These are phyloP conservation scores for Rallus limicola DNA, from an alignment of 2,113 vertebrate species.

Conservation along the genomic window DNA sequence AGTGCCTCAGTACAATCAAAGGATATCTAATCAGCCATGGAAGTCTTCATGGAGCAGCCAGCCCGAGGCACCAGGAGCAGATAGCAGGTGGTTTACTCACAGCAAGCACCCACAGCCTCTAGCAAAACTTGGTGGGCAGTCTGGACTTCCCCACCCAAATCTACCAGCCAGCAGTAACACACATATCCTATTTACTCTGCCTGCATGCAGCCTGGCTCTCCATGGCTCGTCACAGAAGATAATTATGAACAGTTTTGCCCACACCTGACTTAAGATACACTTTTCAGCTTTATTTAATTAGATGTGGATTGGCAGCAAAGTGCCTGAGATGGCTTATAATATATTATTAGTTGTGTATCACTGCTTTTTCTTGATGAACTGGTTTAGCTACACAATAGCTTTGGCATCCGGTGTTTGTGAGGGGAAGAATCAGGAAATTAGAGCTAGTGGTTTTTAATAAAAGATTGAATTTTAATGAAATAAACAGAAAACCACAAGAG, in stretches of 20 bases:
- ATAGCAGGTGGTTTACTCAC: too few relatives aligned
- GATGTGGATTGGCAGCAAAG: not conserved
- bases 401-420: not conserved
- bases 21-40: not conserved
- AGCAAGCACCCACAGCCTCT: not conserved
- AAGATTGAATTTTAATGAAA: slow-evolving; percentile 6
- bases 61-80: not conserved
- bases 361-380: not conserved
- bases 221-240: not conserved
- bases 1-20: not conserved
- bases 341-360: not conserved
- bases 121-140: not conserved
- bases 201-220: not conserved
- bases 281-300: not conserved
- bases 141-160: not conserved
- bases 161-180: fast-evolving
- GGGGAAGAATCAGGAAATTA: slow-evolving; percentile 27
- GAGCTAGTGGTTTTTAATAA: not conserved
- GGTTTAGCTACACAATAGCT: not conserved
- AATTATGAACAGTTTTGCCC: not conserved
- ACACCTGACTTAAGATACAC: not conserved
- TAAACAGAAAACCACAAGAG: not conserved
- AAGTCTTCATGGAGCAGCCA: not conserved
- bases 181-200: not conserved
- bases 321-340: not conserved